Evolutionary conservation across 1,140 invertebrate genomes (phyloP).

Genomic region (Euura saliciscinereae): DNA sequence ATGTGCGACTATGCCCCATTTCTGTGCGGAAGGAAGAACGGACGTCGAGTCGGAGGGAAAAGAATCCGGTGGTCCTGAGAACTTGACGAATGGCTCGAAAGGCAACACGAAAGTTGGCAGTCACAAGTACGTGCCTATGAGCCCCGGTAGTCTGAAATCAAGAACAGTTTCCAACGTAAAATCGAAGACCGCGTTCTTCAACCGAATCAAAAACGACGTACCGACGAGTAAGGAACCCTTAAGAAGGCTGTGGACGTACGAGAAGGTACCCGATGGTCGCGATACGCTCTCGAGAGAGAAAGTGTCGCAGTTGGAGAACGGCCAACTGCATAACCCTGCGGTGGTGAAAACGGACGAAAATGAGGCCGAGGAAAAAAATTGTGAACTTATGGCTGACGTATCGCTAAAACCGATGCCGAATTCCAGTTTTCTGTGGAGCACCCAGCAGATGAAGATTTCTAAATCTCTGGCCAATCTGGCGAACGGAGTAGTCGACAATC

Average conservation of each 20-base stretch:
- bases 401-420: conserved; percentile 17
- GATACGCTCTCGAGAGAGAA: neutral
- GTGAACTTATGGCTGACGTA: conserved; percentile 28
- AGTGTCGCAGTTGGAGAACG: conserved; percentile 24
- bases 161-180: neutral
- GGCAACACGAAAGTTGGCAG: neutral
- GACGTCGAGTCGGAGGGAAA: neutral
- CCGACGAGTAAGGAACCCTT: conserved; percentile 10
- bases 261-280: neutral
- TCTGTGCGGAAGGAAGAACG: neutral
- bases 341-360: conserved; percentile 32
- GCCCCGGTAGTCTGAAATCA: neutral
- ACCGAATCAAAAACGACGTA: neutral
- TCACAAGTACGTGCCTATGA: neutral
- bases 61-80: neutral
- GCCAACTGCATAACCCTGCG: conserved; percentile 26
- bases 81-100: neutral
- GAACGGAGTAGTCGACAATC: conserved; percentile 22
- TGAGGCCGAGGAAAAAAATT: conserved; percentile 23
- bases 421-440: conserved; percentile 49
- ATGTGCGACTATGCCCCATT: conserved; percentile 33
- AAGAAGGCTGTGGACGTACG: neutral
- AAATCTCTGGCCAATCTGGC: conserved; percentile 29
- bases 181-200: neutral
- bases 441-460: conserved; percentile 1